phyloP scores from a whole-genome alignment of 2,113 vertebrate species.

The Columba janthina region DNA sequence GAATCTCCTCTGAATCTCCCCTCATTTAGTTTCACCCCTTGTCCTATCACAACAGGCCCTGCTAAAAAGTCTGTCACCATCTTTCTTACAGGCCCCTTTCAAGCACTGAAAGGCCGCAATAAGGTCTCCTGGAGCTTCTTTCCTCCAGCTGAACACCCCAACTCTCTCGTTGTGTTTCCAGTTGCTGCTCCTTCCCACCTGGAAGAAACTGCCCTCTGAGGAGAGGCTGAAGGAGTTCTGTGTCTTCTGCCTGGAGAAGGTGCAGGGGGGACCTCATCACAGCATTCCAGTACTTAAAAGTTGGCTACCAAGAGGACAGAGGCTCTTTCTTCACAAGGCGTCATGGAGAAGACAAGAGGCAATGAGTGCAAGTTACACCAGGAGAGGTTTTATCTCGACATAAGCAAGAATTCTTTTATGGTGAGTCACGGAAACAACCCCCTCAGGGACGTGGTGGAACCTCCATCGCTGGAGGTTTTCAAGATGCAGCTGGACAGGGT shows the following conservation, averaged over 20 bases:
- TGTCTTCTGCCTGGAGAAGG: neutral
- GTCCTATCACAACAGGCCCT: too few relatives aligned
- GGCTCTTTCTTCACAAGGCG: neutral
- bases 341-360: neutral
- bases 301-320: neutral
- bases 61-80: too few relatives aligned
- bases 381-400: neutral
- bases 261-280: neutral
- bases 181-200: neutral
- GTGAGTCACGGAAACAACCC: neutral
- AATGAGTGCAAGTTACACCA: rapidly evolving
- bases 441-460: neutral
- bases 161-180: neutral
- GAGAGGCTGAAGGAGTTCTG: rapidly evolving
- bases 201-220: neutral
- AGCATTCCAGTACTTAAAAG: neutral
- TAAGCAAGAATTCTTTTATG: neutral
- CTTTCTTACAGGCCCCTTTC: too few relatives aligned
- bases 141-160: too few relatives aligned
- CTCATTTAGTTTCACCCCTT: too few relatives aligned
- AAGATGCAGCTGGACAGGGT: too few relatives aligned
- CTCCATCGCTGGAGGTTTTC: neutral
- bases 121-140: too few relatives aligned
- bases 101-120: too few relatives aligned
- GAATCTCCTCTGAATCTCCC: too few relatives aligned